Evolutionary conservation across 1,140 invertebrate genomes (phyloP).

Genomic region (Cyclina sinensis): DNA sequence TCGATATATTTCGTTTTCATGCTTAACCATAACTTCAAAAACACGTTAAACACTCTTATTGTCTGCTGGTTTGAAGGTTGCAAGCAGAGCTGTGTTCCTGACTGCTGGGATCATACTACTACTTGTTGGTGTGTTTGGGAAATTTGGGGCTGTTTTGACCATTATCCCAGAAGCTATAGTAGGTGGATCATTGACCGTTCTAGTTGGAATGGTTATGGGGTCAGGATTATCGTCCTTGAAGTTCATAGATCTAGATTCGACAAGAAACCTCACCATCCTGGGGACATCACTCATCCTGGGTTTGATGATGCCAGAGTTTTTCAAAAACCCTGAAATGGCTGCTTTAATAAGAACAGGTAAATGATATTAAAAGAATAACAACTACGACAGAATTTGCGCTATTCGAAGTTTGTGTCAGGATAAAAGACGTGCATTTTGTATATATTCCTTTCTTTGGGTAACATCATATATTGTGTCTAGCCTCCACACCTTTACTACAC

Average conservation of each 20-base stretch:
- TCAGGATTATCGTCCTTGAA: conserved; percentile 91
- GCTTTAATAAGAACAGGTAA: conserved; percentile 90
- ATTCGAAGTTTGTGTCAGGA: not conserved
- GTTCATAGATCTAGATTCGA: conserved; percentile 92
- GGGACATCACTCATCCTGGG: conserved; percentile 95
- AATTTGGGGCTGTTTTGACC: conserved; percentile 93
- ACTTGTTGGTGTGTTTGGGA: conserved; percentile 89
- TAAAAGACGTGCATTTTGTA: no score
- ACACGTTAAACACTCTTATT: no score
- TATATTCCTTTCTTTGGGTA: not conserved
- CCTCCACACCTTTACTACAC: no score
- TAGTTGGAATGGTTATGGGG: conserved; percentile 90
- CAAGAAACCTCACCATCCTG: conserved; percentile 94
- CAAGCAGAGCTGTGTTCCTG: conserved; percentile 87
- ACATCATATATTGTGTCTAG: not conserved
- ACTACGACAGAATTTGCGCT: not conserved
- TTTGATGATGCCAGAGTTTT: conserved; percentile 92
- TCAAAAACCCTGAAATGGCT: conserved; percentile 86
- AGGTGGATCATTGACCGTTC: conserved; percentile 91
- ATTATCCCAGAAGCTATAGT: conserved; percentile 90
- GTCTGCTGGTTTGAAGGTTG: conserved; percentile 68
- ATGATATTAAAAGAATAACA: not conserved
- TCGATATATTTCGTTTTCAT: no score
- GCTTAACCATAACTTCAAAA: no score
- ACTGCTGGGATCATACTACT: conserved; percentile 93